These are phyloP conservation scores for Polyodon spathula DNA, from an alignment of 2,113 vertebrate species.

Conservation along the genomic window DNA sequence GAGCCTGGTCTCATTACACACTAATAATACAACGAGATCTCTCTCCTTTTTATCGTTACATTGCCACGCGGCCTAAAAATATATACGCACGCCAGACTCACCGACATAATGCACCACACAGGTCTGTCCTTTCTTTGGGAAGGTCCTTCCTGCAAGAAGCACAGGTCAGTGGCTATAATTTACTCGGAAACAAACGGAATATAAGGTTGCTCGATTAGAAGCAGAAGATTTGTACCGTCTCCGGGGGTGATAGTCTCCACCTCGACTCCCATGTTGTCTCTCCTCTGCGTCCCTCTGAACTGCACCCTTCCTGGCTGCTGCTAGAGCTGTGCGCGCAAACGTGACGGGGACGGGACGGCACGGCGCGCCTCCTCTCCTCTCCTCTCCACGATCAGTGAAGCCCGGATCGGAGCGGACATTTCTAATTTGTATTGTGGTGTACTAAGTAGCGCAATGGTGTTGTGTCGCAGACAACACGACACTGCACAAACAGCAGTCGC, in stretches of 20 bases:
- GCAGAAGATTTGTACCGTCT: slow-evolving; percentile 68
- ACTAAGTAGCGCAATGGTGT: too few relatives aligned
- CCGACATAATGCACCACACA: slow-evolving; percentile 91
- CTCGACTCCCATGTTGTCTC: slow-evolving; percentile 75
- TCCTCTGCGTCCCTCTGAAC: slow-evolving; percentile 19
- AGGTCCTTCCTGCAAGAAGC: slow-evolving; percentile 72
- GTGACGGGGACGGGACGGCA: slow-evolving; percentile 17
- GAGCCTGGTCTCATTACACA: too few relatives aligned
- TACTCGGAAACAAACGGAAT: too few relatives aligned
- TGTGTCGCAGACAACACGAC: too few relatives aligned
- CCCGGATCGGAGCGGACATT: too few relatives aligned
- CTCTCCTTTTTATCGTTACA: not conserved
- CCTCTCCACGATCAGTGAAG: too few relatives aligned
- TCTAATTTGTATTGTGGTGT: too few relatives aligned
- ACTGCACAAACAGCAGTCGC: too few relatives aligned
- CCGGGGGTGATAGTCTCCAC: slow-evolving; percentile 81
- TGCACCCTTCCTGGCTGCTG: slow-evolving; percentile 25
- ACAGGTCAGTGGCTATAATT: not conserved
- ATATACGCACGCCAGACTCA: slow-evolving; percentile 51
- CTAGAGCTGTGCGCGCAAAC: slow-evolving; percentile 17
- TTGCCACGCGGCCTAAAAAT: not conserved
- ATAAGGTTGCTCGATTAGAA: too few relatives aligned
- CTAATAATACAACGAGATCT: not conserved
- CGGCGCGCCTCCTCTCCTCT: slow-evolving; percentile 26
- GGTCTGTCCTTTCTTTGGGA: slow-evolving; percentile 88